These are phyloP conservation scores for Brachyhypopomus occidentalis DNA, from an alignment of 2,113 vertebrate species.

Conservation along the genomic window DNA sequence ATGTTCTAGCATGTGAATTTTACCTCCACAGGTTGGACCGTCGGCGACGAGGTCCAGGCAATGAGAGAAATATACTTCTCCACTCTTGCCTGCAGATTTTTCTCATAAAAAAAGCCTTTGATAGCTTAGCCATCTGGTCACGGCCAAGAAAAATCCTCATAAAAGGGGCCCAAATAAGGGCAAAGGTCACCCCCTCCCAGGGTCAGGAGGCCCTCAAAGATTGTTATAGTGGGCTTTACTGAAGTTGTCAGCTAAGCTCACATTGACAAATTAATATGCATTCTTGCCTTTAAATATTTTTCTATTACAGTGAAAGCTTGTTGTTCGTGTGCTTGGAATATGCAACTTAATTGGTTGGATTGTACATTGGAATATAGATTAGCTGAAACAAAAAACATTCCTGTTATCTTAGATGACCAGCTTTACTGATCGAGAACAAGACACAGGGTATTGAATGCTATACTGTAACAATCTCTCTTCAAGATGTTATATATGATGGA, in stretches of 20 bases:
- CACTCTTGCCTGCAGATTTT: constrained; percentile 88
- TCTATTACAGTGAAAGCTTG: constrained; percentile 81
- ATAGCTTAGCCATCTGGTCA: constrained; percentile 99
- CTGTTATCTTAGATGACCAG: neutral
- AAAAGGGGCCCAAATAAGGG: constrained; percentile 94
- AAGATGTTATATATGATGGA: constrained; percentile 4
- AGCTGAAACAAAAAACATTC: neutral
- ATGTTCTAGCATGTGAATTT: constrained; percentile 28
- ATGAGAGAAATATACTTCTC: constrained; percentile 85
- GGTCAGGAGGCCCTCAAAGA: constrained; percentile 89
- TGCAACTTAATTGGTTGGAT: neutral
- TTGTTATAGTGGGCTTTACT: constrained; percentile 87
- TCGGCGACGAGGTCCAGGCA: constrained; percentile 77
- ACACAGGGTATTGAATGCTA: neutral
- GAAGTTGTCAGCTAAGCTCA: constrained; percentile 90
- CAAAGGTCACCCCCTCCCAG: constrained; percentile 87
- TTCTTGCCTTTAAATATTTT: constrained; percentile 84
- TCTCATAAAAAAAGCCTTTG: constrained; percentile 98
- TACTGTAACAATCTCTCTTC: constrained; percentile 3
- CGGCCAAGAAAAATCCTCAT: constrained; percentile 86
- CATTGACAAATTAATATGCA: constrained; percentile 92
- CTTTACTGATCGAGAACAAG: neutral
- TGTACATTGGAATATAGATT: too few species aligned
- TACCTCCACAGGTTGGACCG: constrained; percentile 50
- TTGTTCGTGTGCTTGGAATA: neutral